Evolutionary conservation across 2,888 invertebrate genomes (phyloP).

Genomic region (Pegoplata infirma): DNA sequence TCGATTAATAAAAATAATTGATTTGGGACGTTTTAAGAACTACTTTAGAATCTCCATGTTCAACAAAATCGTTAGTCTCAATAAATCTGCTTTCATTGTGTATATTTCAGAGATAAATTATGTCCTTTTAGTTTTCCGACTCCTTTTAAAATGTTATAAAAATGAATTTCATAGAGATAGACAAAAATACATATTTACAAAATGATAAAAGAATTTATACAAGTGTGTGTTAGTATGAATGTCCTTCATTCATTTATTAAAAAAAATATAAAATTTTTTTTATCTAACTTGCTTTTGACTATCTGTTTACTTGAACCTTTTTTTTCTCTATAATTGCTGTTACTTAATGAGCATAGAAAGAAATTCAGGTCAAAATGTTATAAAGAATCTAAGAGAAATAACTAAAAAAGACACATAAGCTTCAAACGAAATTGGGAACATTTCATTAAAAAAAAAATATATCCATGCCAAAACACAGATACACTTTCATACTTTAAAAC

Average conservation of each 20-base stretch:
- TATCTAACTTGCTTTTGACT: conserved; percentile 6
- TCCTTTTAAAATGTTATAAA: not conserved
- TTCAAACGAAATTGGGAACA: conserved; percentile 49
- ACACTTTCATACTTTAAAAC: not conserved
- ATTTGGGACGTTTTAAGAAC: too few species aligned
- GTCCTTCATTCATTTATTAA: not conserved
- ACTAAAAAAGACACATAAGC: conserved; percentile 18
- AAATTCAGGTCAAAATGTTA: conserved; percentile 49
- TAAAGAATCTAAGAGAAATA: conserved; percentile 20
- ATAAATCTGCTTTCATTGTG: too few species aligned
- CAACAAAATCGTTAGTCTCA: too few species aligned
- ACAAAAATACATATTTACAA: not conserved
- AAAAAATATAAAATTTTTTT: not conserved
- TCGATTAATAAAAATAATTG: too few species aligned
- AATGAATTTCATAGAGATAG: not conserved
- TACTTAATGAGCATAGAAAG: conserved; percentile 46
- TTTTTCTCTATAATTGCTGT: conserved; percentile 5
- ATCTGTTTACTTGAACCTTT: not conserved
- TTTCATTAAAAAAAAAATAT: conserved; percentile 49
- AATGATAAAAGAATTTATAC: conserved; percentile 7
- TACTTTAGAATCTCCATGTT: too few species aligned
- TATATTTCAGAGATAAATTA: too few species aligned
- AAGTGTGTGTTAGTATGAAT: not conserved
- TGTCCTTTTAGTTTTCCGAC: too few species aligned
- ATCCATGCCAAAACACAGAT: not conserved